These are phyloP conservation scores for Xenopus laevis DNA, from an alignment of 2,113 vertebrate species.

Conservation along the genomic window DNA sequence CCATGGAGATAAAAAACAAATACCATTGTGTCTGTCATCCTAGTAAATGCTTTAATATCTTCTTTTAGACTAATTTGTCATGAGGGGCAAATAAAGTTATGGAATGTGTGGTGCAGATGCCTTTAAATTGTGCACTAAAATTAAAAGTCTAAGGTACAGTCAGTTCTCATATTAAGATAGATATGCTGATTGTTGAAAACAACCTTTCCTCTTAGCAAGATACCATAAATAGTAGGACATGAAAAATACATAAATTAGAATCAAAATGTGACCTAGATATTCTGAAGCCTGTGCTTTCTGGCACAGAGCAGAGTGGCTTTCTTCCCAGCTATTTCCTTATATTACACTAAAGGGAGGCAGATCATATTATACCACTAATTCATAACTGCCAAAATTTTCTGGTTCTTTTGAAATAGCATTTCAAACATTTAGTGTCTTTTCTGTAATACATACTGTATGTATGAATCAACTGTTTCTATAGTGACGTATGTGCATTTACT, in stretches of 20 bases:
- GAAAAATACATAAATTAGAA: slow-evolving; percentile 45
- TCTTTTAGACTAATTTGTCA: background rate
- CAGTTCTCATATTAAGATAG: slow-evolving; percentile 8
- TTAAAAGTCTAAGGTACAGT: background rate
- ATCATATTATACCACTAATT: background rate
- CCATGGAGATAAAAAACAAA: too few species aligned
- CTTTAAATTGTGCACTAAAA: background rate
- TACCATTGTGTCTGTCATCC: background rate
- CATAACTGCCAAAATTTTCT: background rate
- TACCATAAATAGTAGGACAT: slow-evolving; percentile 30
- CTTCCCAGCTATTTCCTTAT: slow-evolving; percentile 26
- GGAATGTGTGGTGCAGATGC: background rate
- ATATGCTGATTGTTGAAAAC: slow-evolving; percentile 15
- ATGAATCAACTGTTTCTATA: too few species aligned
- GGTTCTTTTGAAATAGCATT: background rate
- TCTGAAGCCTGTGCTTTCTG: slow-evolving; percentile 16
- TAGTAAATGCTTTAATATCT: background rate
- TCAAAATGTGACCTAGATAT: slow-evolving; percentile 44
- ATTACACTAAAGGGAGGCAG: slow-evolving; percentile 6
- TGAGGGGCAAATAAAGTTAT: background rate
- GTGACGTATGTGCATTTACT: too few species aligned
- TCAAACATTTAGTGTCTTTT: background rate
- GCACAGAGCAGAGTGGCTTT: slow-evolving; percentile 13
- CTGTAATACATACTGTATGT: too few species aligned
- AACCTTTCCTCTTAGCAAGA: slow-evolving; percentile 13